Evolutionary conservation across 2,888 invertebrate genomes (phyloP).

Genomic region (Branchipolynoe longqiensis): DNA sequence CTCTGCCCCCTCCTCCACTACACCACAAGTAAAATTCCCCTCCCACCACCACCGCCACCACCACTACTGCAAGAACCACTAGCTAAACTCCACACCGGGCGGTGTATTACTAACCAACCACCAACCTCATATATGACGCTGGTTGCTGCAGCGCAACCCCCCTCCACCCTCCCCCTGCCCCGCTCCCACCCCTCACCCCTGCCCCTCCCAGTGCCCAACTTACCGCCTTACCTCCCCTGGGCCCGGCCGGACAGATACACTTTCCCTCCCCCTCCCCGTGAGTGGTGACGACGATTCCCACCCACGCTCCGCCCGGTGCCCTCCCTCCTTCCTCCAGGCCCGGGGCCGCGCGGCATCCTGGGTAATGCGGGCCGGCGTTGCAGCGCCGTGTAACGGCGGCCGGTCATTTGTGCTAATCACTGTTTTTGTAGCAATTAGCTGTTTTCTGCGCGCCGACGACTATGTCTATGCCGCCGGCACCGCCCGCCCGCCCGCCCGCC

Average conservation of each 20-base stretch:
- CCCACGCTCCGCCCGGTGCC: neutral
- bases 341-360: neutral
- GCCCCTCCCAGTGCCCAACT: neutral
- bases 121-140: too few species aligned
- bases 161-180: neutral
- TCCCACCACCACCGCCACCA: too few species aligned
- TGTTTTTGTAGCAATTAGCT: constrained; percentile 45
- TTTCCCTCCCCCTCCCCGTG: too few species aligned
- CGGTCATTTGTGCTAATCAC: constrained; percentile 46
- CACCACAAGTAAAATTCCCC: too few species aligned
- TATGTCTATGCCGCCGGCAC: neutral
- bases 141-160: too few species aligned
- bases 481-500: neutral
- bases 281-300: neutral
- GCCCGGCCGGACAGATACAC: too few species aligned
- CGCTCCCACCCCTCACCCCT: neutral
- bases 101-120: too few species aligned
- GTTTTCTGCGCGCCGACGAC: constrained; percentile 3
- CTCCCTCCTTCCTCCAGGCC: neutral
- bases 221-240: too few species aligned
- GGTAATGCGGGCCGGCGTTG: neutral
- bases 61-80: too few species aligned
- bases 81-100: too few species aligned
- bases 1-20: too few species aligned
- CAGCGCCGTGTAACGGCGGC: neutral